Evolutionary conservation across 2,113 vertebrate genomes (phyloP), one percentile per base, ranked within the genome.

Genomic region (Indri indri): DNA sequence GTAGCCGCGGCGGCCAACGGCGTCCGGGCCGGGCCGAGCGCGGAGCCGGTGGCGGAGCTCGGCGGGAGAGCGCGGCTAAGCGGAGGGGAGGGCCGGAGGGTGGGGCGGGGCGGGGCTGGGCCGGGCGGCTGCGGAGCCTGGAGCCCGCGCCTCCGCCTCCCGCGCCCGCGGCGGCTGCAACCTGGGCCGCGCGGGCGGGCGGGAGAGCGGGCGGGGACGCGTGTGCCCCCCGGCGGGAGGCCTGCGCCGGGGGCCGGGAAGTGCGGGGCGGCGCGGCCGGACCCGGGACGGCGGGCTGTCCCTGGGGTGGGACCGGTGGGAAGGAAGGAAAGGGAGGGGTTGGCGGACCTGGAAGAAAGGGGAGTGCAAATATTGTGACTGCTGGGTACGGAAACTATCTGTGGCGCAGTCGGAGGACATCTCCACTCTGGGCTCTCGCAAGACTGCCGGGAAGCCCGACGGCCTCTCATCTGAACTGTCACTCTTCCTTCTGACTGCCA

Each of bases 51-150:
- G 17, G 42, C 25, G 9, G 61, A 65, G 80, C 93, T 11, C 88
- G 9, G 94, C 96, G 50, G 97, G 93, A 73, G 96, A 87, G 92
- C 88, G 32, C 71, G 70, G 65, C 92, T 97, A 89, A 82, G 86
- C 81, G 84, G 90, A 96, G 88, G 93, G 97, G 97, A 95, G 95
- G 97, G 94, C 74, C 92, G 40, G 89, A 80, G 95, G 85, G 95
- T 90, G 97, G 95, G 91, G 82, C 89, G 89, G 97, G 97, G 97
- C 97, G 95, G 97, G 89, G 96, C 96, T 1, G 95, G 95, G 95
- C 90, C 18, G 96, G 87, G 94, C 92, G 27, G 70, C 77, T 18
- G 89, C 66, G 37, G 79, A 92, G 90, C 94, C 34, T 3, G 0
- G 92, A 8, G 27, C 57, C 54, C 3, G 23, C 93, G 61, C 54